Evolutionary conservation across 2,797 vertebrate genomes (phyloP).

Genomic region (Psittacula echo): DNA sequence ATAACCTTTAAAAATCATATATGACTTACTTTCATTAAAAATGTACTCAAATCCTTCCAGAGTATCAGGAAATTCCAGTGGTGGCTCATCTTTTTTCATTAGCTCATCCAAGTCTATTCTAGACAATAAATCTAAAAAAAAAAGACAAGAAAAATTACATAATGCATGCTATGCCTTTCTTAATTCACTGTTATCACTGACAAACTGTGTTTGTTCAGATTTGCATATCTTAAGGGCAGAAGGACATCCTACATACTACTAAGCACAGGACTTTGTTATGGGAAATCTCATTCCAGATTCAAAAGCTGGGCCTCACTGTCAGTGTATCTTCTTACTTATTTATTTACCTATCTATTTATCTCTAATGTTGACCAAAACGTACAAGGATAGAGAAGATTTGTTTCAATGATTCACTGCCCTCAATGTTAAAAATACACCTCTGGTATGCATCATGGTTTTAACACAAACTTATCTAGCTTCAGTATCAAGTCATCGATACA

Average conservation of each 20-base stretch:
- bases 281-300: background rate
- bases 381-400: background rate
- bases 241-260: background rate
- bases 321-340: background rate
- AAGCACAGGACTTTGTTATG: background rate
- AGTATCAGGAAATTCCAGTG: constrained; percentile 93
- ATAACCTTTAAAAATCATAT: background rate
- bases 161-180: background rate
- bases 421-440: background rate
- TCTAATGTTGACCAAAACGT: background rate
- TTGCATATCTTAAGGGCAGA: background rate
- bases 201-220: background rate
- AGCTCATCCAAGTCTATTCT: constrained; percentile 97
- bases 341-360: background rate
- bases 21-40: constrained; percentile 96
- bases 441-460: background rate
- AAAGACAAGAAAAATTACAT: background rate
- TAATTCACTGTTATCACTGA: background rate
- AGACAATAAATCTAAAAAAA: constrained; percentile 90
- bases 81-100: constrained; percentile 99
- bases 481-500: background rate
- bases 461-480: background rate
- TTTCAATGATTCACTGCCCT: background rate
- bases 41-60: constrained; percentile 96
- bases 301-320: background rate